A percentile compares a stretch with the other conserved stretches of the same genome.
These are phyloP conservation scores for Drosophila rhopaloa DNA, from an alignment of 1,140 invertebrate genomes.

Conservation along the genomic window DNA sequence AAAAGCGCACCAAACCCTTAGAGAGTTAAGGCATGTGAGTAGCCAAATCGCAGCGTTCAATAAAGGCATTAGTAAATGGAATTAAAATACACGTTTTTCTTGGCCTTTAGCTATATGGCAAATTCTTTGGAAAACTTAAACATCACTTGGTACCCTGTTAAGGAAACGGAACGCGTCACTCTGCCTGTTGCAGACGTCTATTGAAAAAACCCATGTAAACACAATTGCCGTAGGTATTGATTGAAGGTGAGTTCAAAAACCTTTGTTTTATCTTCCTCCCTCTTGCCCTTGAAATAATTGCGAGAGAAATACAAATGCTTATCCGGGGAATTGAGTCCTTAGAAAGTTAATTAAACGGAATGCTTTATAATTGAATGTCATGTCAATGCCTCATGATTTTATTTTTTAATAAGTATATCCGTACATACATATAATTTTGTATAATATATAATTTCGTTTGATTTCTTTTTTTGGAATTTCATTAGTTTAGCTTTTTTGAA, in stretches of 20 bases:
- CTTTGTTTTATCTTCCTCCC: background rate
- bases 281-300: constrained; percentile 15
- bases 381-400: constrained; percentile 69
- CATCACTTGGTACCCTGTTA: constrained; percentile 2
- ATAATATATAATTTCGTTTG: constrained; percentile 55
- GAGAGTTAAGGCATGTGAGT: constrained; percentile 13
- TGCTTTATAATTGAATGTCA: constrained; percentile 66
- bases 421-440: constrained; percentile 63
- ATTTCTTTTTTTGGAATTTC: constrained; percentile 38
- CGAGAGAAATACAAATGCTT: background rate
- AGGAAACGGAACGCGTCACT: background rate
- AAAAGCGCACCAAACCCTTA: constrained; percentile 16
- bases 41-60: constrained; percentile 23
- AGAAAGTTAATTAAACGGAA: constrained; percentile 21
- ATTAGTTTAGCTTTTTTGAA: constrained; percentile 50
- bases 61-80: constrained; percentile 13
- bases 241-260: constrained; percentile 34
- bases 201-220: background rate
- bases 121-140: background rate
- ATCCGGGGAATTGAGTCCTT: constrained; percentile 5
- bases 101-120: background rate
- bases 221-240: constrained; percentile 21
- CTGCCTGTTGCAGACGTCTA: constrained; percentile 26
- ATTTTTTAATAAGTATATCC: constrained; percentile 66
- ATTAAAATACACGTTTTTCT: background rate